Evolutionary conservation across 2,888 invertebrate species (phyloP), one percentile per base, ranked within the genome.

Genomic region (Hirtodrosophila cameraria): DNA sequence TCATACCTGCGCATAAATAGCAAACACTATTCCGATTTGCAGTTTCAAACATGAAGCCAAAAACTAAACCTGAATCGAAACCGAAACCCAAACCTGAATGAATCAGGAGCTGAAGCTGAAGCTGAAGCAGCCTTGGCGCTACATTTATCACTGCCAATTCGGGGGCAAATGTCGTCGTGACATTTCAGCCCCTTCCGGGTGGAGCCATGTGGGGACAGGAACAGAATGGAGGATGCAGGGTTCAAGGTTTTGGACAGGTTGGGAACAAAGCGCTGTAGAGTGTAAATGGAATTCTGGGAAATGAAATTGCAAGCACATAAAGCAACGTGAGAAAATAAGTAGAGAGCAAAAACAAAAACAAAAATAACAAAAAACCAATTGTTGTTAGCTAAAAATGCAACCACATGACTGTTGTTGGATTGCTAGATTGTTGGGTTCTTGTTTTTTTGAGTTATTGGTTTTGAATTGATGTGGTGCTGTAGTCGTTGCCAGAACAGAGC

Each of bases 111-210:
- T 58, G 13, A 9, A 54, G 42, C 49, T 60, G 41, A 13, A 54
- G 50, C 36, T 66, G 30, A 20, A 38, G 53, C 63, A 57, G 45
- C 48, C 53, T 60, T 65, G 75, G 76, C 61, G 68, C 76, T 66
- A 82, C 79, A 80, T 80, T 80, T 80, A 80, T 80, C 79, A 80
- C 86, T 80, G 79, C 83, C 79, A 80, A 85, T 68, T 85, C 83
- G 79, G 67, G n/a, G 48, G 46, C 43, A 62, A 53, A 18, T 42
- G 57, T 63, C 50, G 45, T 54, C 78, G 78, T 81, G 78, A 63
- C 75, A 70, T 53, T 45, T 39, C 54, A 48, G 79, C 36, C 38
- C 46, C 43, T 7, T 20, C 28, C 8, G 46, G 38, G 42, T n/a
- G 35, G 46, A 36, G 42, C 9, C 42, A 13, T 36, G 33, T 38